Conservation (phyloP, 2,888 invertebrate species). For the Coelinius sp. region DNA sequence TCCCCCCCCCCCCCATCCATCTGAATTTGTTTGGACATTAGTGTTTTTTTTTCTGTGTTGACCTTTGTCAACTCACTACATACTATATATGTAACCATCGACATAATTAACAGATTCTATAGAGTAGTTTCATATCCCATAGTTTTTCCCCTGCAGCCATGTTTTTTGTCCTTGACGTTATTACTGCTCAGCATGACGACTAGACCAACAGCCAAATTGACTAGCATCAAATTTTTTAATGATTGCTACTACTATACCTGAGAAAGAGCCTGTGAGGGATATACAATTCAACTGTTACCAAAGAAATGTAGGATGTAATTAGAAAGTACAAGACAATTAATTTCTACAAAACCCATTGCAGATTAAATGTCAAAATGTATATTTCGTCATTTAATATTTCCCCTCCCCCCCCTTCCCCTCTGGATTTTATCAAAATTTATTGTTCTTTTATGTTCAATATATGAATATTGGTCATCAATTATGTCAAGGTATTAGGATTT, state of each 20-base stretch:
- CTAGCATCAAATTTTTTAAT: not conserved
- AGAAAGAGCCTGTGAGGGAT: not conserved
- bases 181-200: too few species aligned
- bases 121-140: not conserved
- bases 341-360: not conserved
- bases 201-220: not conserved
- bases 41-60: not conserved
- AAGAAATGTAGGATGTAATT: slow-evolving; percentile 21
- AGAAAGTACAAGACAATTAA: slow-evolving; percentile 30
- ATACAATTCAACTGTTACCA: not conserved
- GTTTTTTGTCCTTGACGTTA: not conserved
- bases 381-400: not conserved
- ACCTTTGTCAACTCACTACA: not conserved
- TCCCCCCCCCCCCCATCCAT: too few species aligned
- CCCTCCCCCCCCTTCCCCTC: too few species aligned
- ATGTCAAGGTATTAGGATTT: too few species aligned
- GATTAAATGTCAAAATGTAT: slow-evolving; percentile 2
- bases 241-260: not conserved
- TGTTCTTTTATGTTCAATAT: not conserved
- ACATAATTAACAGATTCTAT: not conserved
- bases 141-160: not conserved
- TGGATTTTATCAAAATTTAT: not conserved
- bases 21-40: not conserved
- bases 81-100: not conserved
- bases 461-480: too few species aligned